Evolutionary conservation across 2,888 invertebrate species (phyloP).

Genomic region (Dicycla oo): DNA sequence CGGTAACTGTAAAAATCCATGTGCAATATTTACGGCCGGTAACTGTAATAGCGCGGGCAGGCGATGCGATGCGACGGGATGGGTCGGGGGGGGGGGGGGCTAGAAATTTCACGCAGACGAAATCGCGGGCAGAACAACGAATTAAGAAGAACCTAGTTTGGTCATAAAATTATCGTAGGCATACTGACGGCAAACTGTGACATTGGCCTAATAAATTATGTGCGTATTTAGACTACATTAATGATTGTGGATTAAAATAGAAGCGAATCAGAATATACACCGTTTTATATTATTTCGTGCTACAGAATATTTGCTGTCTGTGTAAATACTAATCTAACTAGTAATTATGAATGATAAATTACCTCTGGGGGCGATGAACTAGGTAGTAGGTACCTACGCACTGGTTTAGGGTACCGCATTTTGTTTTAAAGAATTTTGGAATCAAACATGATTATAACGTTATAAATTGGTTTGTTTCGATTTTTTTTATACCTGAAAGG

Average conservation of each 20-base stretch:
- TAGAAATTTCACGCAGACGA: too few species aligned
- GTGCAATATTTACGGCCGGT: too few species aligned
- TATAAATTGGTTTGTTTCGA: neutral
- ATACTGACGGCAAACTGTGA: neutral
- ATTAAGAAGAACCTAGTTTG: too few species aligned
- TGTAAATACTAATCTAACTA: conserved; percentile 32
- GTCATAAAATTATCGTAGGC: neutral
- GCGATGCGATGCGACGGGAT: too few species aligned
- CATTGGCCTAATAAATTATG: conserved; percentile 1
- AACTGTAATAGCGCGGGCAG: too few species aligned
- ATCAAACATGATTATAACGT: neutral
- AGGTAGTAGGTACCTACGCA: neutral
- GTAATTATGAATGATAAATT: conserved; percentile 40
- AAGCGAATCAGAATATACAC: conserved; percentile 1
- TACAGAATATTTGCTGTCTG: conserved; percentile 16
- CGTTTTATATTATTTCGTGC: conserved; percentile 5
- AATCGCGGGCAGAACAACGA: too few species aligned
- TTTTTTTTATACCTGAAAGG: neutral
- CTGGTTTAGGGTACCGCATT: neutral
- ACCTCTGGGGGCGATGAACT: neutral
- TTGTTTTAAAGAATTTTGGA: too few species aligned
- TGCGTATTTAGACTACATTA: conserved; percentile 5
- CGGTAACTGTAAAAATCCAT: too few species aligned
- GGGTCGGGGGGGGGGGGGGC: too few species aligned
- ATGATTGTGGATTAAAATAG: conserved; percentile 4